Percentiles rank a stretch among this genome's conserved stretches.
These are phyloP conservation scores for Sciurus niger DNA, from an alignment of 2,113 vertebrate species.

Conservation along the genomic window DNA sequence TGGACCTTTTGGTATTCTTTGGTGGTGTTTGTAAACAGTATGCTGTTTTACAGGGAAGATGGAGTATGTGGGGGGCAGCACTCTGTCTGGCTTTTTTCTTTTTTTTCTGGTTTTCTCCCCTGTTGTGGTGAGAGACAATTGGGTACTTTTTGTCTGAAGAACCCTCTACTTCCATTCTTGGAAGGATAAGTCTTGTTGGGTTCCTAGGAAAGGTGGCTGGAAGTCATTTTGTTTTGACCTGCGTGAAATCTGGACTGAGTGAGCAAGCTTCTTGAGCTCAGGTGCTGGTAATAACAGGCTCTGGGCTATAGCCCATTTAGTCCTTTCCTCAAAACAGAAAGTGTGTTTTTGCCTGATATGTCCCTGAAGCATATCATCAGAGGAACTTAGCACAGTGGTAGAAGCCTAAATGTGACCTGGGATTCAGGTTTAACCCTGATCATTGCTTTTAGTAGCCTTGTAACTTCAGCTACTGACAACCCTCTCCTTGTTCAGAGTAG, in stretches of 20 bases:
- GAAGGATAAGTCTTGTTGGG: background rate
- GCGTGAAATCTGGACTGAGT: background rate
- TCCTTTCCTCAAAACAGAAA: background rate
- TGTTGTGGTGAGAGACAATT: background rate
- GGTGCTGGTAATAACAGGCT: no score
- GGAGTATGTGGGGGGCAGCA: background rate
- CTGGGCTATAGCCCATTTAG: background rate
- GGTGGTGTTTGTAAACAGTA: background rate
- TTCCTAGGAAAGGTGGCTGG: background rate
- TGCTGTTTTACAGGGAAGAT: background rate
- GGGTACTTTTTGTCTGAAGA: background rate
- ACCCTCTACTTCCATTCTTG: background rate
- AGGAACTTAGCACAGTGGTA: background rate
- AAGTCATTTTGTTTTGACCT: background rate
- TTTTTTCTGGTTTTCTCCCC: background rate
- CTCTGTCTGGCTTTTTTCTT: background rate
- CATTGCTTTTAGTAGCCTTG: background rate
- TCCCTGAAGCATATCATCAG: background rate
- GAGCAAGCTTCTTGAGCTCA: background rate
- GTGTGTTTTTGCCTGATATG: background rate
- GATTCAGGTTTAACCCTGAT: background rate
- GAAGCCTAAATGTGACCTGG: background rate
- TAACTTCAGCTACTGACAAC: background rate
- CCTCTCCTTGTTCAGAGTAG: background rate
- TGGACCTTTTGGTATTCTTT: background rate